These are phyloP conservation scores for Stichodactyla helianthus DNA, from an alignment of 64 coral and sea anemone species.

Conservation along the genomic window DNA sequence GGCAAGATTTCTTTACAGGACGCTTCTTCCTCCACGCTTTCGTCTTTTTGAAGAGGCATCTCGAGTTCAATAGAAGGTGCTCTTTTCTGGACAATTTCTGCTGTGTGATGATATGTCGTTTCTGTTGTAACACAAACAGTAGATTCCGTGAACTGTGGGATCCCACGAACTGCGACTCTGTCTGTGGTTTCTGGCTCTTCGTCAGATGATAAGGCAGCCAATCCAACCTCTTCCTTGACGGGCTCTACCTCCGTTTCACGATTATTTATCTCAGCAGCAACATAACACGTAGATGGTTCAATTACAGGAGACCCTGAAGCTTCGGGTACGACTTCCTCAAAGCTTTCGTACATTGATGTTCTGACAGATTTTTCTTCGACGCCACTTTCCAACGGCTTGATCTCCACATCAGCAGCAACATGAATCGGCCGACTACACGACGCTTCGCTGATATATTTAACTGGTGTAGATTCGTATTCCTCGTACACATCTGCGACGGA, in stretches of 20 bases:
- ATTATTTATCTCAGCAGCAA: neutral
- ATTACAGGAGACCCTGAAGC: neutral
- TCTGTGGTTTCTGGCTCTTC: conserved; percentile 14
- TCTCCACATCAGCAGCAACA: conserved; percentile 1
- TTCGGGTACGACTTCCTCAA: neutral
- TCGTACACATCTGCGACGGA: conserved; percentile 14
- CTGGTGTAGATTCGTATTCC: conserved; percentile 6
- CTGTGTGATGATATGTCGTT: neutral
- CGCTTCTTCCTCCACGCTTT: neutral
- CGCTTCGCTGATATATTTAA: neutral
- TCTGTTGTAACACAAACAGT: conserved; percentile 29
- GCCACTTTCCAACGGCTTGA: neutral
- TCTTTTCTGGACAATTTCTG: conserved; percentile 9
- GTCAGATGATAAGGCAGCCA: neutral
- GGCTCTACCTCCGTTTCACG: neutral
- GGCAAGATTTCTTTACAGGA: neutral
- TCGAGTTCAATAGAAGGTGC: conserved; percentile 1
- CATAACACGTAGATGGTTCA: conserved; percentile 4
- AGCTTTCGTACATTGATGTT: conserved; percentile 22
- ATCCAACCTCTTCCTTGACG: neutral
- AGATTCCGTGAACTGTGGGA: conserved; percentile 4
- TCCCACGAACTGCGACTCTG: neutral
- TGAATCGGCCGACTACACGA: conserved; percentile 8
- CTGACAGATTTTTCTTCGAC: conserved; percentile 10
- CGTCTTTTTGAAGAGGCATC: neutral